Base-by-base conservation (phyloP, 1,140 invertebrate species). In the Leptinotarsa undecemlineata region DNA sequence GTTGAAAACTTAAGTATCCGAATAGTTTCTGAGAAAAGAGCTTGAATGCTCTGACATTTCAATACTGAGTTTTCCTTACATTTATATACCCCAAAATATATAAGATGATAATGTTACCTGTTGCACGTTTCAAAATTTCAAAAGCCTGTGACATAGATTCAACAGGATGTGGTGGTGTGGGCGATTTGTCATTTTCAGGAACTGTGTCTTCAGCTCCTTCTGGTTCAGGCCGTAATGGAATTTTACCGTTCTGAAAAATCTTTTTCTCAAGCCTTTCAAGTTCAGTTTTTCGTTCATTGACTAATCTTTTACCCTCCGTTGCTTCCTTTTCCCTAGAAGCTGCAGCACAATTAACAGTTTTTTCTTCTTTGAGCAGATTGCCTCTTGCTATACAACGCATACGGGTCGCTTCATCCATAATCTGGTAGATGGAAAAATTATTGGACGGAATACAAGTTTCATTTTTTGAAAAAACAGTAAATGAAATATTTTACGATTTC, bases 181-280 rank as follows among this genome's bases (percentile, higher is more conserved):
- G 82, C 20, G 82, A 77, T 70, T 78, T 81, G 61, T 82, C 76
- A 13, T 82, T 78, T 2, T 79, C 86, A 67, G 81, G 83, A 47
- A 85, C 83, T 0, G 79, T 79, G 17, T 80, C 82, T 2, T 81
- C 80, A 11, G 84, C 84, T 20, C 77, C 81, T 33, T 86, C 86
- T 81, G 63, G 85, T 79, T 82, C 79, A 3, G 81, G 83, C 68
- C 81, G 74, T 15, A 71, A 42, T 6, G 77, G 33, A 13, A 76
- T 21, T 80, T 80, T 82, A 3, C 74, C 79, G 14, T 64, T 74
- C 51, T 92, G 88, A 77, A 93, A 92, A 62, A 93, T 88, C 79
- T 90, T 88, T 64, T 91, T 89, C 77, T 93, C 93, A 42, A 94
- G 81, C 67, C 90, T 88, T 80, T 94, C 92, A 3, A 93, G 79